A percentile compares a stretch with the other conserved stretches of the same genome.
Conservation (phyloP, 1,140 invertebrate species). For the Macrobrachium nipponense region DNA sequence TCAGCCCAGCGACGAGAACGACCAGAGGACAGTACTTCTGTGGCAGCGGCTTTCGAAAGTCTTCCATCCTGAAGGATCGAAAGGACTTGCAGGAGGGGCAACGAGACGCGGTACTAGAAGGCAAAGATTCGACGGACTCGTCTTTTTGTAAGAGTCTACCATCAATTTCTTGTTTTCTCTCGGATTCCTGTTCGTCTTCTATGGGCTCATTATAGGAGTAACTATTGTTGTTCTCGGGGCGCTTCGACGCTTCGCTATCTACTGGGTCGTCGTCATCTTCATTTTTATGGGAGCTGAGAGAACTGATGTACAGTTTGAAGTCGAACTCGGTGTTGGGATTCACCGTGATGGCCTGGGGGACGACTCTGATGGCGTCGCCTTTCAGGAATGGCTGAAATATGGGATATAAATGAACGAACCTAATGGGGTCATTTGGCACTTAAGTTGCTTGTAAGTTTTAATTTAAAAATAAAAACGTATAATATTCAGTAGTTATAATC, state of each 20-base stretch:
- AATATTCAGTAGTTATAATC: too few relatives aligned
- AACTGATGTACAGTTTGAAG: not conserved
- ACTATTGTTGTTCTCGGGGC: not conserved
- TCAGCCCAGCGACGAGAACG: conserved; percentile 35
- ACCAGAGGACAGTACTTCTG: conserved; percentile 19
- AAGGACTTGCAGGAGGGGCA: too few relatives aligned
- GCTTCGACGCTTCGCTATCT: not conserved
- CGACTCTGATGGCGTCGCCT: not conserved
- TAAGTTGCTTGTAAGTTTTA: too few relatives aligned
- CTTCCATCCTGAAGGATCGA: too few relatives aligned
- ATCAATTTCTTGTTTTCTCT: not conserved
- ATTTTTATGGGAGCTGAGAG: not conserved
- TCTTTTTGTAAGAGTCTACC: not conserved
- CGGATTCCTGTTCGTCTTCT: not conserved
- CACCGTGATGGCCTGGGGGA: conserved; percentile 26
- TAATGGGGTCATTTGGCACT: too few relatives aligned
- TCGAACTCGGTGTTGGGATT: conserved; percentile 15
- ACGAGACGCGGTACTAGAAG: too few relatives aligned
- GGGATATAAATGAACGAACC: not conserved
- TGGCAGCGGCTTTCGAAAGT: conserved; percentile 1
- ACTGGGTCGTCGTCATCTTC: not conserved
- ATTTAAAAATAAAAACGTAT: too few relatives aligned
- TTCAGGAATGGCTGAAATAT: conserved; percentile 14
- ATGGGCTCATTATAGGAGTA: not conserved
- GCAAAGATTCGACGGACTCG: too few relatives aligned